phyloP scores from a whole-genome alignment of 2,888 invertebrate genomes.

The Cantharis rufa region DNA sequence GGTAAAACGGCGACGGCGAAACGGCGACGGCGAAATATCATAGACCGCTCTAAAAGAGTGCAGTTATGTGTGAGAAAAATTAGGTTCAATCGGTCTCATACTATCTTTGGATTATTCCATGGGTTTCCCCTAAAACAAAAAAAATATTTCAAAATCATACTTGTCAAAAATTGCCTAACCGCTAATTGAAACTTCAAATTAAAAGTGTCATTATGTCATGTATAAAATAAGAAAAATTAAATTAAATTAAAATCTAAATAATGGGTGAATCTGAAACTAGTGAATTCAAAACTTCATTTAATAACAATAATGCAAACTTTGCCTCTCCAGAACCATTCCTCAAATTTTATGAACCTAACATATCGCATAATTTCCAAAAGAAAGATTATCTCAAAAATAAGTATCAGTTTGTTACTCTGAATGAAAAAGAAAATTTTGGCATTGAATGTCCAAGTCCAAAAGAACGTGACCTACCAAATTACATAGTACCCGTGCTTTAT shows the following conservation, averaged over 20 bases:
- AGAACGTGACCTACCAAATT: conserved; percentile 26
- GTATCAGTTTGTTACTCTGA: not conserved
- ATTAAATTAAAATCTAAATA: not conserved
- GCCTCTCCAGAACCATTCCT: not conserved
- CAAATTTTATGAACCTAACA: not conserved
- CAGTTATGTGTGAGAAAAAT: too few species aligned
- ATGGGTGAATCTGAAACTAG: not conserved
- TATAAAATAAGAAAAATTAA: not conserved
- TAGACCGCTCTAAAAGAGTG: too few species aligned
- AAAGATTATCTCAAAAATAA: not conserved
- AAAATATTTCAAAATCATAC: not conserved
- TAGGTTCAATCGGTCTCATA: too few species aligned
- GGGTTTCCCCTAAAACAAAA: not conserved
- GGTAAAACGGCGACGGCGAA: too few species aligned
- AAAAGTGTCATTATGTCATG: not conserved
- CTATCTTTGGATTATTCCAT: too few species aligned
- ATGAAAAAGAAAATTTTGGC: not conserved
- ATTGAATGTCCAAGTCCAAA: not conserved
- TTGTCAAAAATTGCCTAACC: too few species aligned
- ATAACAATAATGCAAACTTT: not conserved
- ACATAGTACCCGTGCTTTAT: conserved; percentile 38
- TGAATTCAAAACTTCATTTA: not conserved
- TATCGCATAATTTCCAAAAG: not conserved
- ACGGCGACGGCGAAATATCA: too few species aligned
- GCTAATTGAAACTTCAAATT: not conserved